Evolutionary conservation across 2,888 invertebrate species (phyloP), one percentile per base, ranked within the genome.

Genomic region (Eupithecia pulchellata): DNA sequence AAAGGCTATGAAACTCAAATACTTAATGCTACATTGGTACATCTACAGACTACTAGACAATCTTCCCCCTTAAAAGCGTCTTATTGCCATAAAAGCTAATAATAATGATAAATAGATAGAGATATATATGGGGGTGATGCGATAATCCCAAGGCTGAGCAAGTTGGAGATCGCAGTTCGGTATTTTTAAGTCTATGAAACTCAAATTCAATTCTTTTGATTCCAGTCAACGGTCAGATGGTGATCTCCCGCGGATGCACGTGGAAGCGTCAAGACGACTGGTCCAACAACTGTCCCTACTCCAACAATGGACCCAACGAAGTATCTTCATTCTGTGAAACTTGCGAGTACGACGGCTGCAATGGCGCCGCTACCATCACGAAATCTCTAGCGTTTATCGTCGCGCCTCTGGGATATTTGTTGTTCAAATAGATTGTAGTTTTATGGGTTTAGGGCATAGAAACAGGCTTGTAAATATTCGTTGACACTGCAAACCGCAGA

Each of bases 271-370:
- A 89, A 57, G 95, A 95, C 70, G 95, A 95, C 84, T 91, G 91
- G 81, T 87, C 91, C 11, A 95, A 90, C 60, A 87, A 88, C 14
- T 96, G 96, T 75, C 90, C 95, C 2, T 91, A 89, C 74, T 84
- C 94, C 8, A 86, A 89, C 42, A 92, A 92, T 71, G 91, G 93
- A 1, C 89, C 90, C 66, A 93, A 95, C 77, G 94, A 95, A 77
- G 89, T 94, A 25, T 90, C 95, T 58, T 91, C 95, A 61, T 96
- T 95, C 89, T 97, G 97, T 79, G 95, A 95, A 82, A 96, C 96
- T 69, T 97, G 97, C 84, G 96, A 96, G 69, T 94, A 94, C 36
- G 96, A 97, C 77, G 95, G 95, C 3, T 97, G 97, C 90, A 97
- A 97, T 81, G 92, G 95, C 1, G 95, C 95, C 3, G 85, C 92